Conservation (phyloP, 2,888 invertebrate genomes). For the Cephus pulcher region DNA sequence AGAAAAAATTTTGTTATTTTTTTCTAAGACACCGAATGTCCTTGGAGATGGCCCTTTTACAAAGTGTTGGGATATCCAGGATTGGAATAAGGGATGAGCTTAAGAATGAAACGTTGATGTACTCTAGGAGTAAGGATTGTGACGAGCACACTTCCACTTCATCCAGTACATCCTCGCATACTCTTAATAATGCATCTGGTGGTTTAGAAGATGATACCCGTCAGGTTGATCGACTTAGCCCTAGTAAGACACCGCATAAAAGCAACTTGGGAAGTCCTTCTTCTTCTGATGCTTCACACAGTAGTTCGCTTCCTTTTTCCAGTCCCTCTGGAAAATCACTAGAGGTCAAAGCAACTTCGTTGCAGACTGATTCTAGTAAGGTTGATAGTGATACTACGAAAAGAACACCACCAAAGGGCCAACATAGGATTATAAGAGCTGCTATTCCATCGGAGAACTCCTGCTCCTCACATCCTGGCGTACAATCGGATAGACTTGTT, state of each 20-base stretch:
- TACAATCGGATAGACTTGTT: background rate
- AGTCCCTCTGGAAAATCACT: background rate
- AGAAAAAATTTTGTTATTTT: background rate
- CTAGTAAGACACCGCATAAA: background rate
- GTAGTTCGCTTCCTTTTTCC: background rate
- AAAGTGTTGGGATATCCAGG: background rate
- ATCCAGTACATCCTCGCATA: background rate
- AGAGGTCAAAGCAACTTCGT: background rate
- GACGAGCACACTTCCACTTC: background rate
- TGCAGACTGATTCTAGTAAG: background rate
- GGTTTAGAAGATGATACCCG: background rate
- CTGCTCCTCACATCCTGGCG: slow-evolving; percentile 30
- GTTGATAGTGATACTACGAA: background rate
- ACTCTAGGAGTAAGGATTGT: background rate
- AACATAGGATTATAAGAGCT: background rate
- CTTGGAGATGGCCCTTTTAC: background rate
- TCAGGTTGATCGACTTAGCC: background rate
- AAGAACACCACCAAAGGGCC: background rate
- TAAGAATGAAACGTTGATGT: background rate
- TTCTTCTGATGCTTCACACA: background rate
- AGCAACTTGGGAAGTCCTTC: background rate
- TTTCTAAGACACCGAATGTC: background rate
- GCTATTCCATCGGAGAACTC: slow-evolving; percentile 25
- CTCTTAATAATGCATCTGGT: background rate
- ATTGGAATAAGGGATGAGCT: background rate